Conservation (phyloP, 1,140 invertebrate genomes). For the Heterodera schachtii region DNA sequence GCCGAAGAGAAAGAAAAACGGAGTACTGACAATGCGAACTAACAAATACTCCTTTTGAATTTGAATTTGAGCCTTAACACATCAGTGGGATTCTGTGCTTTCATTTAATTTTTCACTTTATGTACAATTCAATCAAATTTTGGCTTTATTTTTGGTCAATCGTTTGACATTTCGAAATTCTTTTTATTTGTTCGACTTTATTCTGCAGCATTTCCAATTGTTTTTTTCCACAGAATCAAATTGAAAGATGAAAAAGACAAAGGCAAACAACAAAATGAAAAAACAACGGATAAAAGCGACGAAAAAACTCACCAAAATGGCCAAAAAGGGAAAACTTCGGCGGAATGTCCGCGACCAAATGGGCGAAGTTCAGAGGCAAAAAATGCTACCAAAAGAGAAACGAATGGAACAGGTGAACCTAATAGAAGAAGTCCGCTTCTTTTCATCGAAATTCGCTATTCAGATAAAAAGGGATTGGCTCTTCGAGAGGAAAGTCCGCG, state of each 20-base stretch:
- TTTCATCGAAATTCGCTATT: neutral
- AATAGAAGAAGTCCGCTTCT: no score
- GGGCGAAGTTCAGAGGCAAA: slow-evolving; percentile 7
- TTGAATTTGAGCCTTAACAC: no score
- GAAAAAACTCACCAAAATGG: slow-evolving; percentile 22
- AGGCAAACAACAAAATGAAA: neutral
- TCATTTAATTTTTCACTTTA: no score
- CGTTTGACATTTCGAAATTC: neutral
- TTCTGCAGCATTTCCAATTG: no score
- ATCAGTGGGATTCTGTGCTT: no score
- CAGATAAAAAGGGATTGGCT: slow-evolving; percentile 28
- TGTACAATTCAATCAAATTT: no score
- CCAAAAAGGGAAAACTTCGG: slow-evolving; percentile 14
- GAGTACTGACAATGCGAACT: no score
- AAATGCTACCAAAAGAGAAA: neutral
- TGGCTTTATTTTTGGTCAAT: neutral
- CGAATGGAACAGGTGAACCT: slow-evolving; percentile 7
- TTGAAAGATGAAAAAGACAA: neutral
- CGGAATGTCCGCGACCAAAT: slow-evolving; percentile 19
- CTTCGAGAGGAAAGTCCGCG: neutral
- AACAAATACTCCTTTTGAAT: no score
- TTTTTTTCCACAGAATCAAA: neutral
- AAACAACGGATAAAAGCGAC: slow-evolving; percentile 19
- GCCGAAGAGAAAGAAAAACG: no score
- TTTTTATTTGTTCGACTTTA: no score